A percentile compares a stretch with the other conserved stretches of the same genome.
phyloP scores from a whole-genome alignment of 2,888 invertebrate genomes.

The Halocaridina rubra region DNA sequence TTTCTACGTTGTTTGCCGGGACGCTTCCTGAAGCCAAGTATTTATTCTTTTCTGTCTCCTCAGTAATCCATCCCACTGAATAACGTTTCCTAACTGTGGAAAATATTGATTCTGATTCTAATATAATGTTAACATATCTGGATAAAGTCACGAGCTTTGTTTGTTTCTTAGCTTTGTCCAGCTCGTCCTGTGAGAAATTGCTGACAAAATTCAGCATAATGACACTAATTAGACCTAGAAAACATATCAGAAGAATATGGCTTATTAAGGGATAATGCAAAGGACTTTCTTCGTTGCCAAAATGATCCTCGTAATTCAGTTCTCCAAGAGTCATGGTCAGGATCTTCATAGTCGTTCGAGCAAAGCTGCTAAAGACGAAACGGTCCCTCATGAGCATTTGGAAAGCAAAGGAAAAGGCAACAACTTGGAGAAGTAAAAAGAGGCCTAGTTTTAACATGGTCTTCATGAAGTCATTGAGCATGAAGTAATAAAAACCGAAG shows the following conservation, averaged over 20 bases:
- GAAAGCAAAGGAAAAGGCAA: constrained; percentile 20
- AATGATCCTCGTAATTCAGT: neutral
- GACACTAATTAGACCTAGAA: neutral
- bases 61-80: neutral
- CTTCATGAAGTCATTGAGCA: constrained; percentile 2
- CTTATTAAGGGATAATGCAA: constrained; percentile 1
- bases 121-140: neutral
- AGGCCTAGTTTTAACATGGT: neutral
- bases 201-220: neutral
- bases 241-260: neutral
- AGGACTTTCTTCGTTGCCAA: neutral
- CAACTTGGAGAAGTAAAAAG: neutral
- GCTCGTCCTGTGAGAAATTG: neutral
- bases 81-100: neutral
- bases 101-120: neutral
- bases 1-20: no score
- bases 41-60: no score
- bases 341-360: constrained; percentile 7
- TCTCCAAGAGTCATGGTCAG: constrained; percentile 17
- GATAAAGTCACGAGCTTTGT: neutral
- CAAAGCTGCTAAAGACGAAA: neutral
- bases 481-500: constrained; percentile 1
- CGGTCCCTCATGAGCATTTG: constrained; percentile 1
- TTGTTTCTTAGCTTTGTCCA: constrained; percentile 19
- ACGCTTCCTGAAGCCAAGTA: no score